These are phyloP conservation scores for Tenthredo distinguenda DNA, from an alignment of 2,888 invertebrate species.

Conservation along the genomic window DNA sequence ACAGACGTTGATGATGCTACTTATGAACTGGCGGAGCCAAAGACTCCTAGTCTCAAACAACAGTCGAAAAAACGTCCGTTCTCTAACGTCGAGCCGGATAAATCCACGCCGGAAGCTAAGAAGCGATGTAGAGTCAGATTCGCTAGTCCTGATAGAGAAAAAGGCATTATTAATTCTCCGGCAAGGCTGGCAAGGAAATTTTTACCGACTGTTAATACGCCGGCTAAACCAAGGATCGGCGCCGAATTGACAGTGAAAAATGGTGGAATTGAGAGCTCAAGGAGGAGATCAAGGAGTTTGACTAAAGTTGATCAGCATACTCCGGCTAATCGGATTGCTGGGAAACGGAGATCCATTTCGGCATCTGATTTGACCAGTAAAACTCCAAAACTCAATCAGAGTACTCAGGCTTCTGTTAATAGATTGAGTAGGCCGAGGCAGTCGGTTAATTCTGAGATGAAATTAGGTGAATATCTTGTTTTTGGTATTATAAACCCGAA, in stretches of 20 bases:
- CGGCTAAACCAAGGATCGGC: neutral
- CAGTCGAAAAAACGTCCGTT: constrained; percentile 60
- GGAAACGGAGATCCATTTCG: constrained; percentile 58
- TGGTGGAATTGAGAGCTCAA: constrained; percentile 52
- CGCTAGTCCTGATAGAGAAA: constrained; percentile 53
- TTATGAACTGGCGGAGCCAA: constrained; percentile 66
- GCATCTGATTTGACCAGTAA: constrained; percentile 65
- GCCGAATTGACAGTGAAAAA: constrained; percentile 46
- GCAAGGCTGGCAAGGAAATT: neutral
- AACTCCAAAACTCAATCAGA: constrained; percentile 73
- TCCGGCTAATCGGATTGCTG: neutral
- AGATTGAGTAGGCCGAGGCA: constrained; percentile 77
- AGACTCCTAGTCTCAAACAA: constrained; percentile 62
- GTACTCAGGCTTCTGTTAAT: constrained; percentile 73
- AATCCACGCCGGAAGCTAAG: constrained; percentile 56
- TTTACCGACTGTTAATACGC: neutral
- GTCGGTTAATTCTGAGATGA: constrained; percentile 57
- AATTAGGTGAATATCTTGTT: constrained; percentile 59
- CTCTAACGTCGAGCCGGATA: constrained; percentile 28
- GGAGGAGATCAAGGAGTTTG: constrained; percentile 47
- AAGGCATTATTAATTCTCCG: neutral
- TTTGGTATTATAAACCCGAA: neutral
- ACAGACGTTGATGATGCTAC: constrained; percentile 60
- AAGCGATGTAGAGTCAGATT: constrained; percentile 65
- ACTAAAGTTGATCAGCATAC: constrained; percentile 29